Evolutionary conservation across 2,113 vertebrate genomes (phyloP).

Genomic region (Anseranas semipalmata): DNA sequence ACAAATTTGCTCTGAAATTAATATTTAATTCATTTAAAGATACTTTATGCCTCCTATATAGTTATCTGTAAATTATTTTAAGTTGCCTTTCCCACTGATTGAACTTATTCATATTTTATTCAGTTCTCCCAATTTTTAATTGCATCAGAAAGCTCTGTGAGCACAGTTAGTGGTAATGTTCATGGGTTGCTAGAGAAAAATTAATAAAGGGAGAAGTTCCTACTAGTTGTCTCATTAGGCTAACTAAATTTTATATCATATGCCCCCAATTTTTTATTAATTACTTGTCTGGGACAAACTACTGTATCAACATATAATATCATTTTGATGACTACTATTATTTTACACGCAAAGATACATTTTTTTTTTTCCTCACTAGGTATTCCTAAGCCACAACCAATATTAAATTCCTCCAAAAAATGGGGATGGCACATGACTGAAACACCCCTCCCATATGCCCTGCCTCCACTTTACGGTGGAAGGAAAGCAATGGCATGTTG

Average conservation of each 20-base stretch:
- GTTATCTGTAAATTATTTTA: slow-evolving; percentile 48
- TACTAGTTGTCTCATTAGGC: not conserved
- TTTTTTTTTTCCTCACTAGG: not conserved
- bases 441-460: not conserved
- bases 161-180: not conserved
- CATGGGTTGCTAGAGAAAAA: slow-evolving; percentile 9
- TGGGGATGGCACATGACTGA: not conserved
- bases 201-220: slow-evolving; percentile 24
- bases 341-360: not conserved
- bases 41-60: slow-evolving; percentile 32
- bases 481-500: not conserved
- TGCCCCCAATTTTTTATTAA: not conserved
- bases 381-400: not conserved
- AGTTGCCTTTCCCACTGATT: slow-evolving; percentile 15
- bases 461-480: not conserved
- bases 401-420: not conserved
- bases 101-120: slow-evolving; percentile 30
- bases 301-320: not conserved
- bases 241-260: slow-evolving; percentile 32
- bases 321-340: not conserved
- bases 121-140: not conserved
- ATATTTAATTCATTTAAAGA: slow-evolving; percentile 59
- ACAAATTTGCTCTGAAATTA: slow-evolving; percentile 62
- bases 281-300: not conserved
- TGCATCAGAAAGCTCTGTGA: not conserved